Conservation (phyloP, 2,888 invertebrate species). For the Chymomyza caudatula region DNA sequence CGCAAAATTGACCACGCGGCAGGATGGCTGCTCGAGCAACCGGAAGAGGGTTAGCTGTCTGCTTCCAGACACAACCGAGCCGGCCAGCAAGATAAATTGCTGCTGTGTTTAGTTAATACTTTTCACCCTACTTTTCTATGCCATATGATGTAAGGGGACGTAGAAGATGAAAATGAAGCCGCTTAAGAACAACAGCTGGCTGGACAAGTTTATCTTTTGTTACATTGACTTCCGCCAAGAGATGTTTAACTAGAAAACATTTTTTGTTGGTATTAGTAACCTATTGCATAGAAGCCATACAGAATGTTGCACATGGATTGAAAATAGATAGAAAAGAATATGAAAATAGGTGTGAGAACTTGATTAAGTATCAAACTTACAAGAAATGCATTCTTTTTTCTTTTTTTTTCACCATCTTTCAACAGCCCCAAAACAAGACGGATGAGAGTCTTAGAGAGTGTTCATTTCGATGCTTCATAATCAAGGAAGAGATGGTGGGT, state of each 20-base stretch:
- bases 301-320: no score
- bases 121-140: slow-evolving; percentile 26
- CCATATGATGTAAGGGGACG: slow-evolving; percentile 25
- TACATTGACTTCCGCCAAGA: slow-evolving; percentile 70
- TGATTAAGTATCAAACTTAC: no score
- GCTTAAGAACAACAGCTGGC: slow-evolving; percentile 48
- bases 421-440: no score
- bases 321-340: no score
- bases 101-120: slow-evolving; percentile 71
- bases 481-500: no score
- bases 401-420: no score
- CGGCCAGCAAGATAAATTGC: slow-evolving; percentile 61
- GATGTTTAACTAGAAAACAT: slow-evolving; percentile 65
- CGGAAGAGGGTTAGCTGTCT: slow-evolving; percentile 13
- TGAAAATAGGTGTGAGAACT: no score
- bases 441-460: no score
- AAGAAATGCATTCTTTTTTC: no score
- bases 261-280: slow-evolving; percentile 21
- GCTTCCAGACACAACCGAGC: neutral
- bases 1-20: slow-evolving; percentile 54
- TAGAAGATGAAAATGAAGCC: slow-evolving; percentile 9
- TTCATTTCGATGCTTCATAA: no score
- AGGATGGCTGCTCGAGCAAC: slow-evolving; percentile 2
- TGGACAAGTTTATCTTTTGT: slow-evolving; percentile 72
- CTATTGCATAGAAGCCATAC: no score